Evolutionary conservation across 2,888 invertebrate species (phyloP).

Genomic region (Cephus rjabovi): DNA sequence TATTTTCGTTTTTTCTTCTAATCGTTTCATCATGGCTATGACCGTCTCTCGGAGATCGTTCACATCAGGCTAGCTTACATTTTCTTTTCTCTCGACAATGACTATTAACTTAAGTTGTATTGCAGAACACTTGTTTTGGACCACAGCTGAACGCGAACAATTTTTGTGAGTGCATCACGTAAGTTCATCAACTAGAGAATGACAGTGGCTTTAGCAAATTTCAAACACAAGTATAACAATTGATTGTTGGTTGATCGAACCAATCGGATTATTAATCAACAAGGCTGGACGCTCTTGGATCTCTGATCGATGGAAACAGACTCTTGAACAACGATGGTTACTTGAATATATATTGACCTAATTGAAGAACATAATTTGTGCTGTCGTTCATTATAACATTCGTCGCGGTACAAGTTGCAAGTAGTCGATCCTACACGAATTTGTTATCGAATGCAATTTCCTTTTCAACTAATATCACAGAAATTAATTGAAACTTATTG

Average conservation of each 20-base stretch:
- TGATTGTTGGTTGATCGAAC: no score
- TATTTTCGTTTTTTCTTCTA: neutral
- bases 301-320: neutral
- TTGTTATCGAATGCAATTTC: neutral
- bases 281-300: neutral
- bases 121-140: neutral
- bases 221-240: no score
- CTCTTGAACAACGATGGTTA: neutral
- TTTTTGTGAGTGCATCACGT: neutral
- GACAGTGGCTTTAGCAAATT: neutral
- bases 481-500: no score
- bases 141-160: neutral
- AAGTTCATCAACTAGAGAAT: neutral
- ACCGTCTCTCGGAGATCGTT: no score
- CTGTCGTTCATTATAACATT: neutral
- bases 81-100: neutral
- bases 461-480: no score
- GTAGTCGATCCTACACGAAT: neutral
- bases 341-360: neutral
- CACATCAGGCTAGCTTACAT: no score
- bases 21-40: neutral
- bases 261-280: no score
- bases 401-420: neutral
- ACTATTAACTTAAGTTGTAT: neutral
- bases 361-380: neutral